These are phyloP conservation scores for Phoenicopterus ruber DNA, from an alignment of 2,113 vertebrate genomes.

Conservation along the genomic window DNA sequence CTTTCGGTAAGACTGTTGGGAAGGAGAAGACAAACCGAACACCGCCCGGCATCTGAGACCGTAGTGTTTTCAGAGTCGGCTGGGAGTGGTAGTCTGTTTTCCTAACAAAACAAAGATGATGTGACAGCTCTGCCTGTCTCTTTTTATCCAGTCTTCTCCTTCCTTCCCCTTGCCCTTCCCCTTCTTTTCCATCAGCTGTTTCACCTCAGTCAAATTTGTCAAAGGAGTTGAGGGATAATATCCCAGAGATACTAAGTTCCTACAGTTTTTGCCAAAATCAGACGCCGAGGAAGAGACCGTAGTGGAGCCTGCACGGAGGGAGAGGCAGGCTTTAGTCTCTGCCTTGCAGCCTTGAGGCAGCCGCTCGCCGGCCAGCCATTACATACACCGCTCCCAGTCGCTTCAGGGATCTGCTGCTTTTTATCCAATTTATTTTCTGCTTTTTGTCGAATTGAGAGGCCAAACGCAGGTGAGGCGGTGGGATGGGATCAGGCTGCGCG, in stretches of 20 bases:
- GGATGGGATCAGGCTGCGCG: background rate
- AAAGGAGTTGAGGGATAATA: background rate
- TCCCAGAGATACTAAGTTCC: background rate
- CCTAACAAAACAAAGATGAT: background rate
- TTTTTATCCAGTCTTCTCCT: background rate
- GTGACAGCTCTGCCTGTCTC: background rate
- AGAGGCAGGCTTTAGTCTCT: background rate
- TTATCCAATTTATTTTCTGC: background rate
- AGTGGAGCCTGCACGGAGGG: background rate
- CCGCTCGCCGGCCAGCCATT: rapidly evolving
- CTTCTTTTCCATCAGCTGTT: background rate
- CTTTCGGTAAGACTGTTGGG: background rate
- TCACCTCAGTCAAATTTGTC: background rate
- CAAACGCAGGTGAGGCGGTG: background rate
- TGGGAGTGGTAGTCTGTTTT: background rate
- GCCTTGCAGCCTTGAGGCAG: background rate
- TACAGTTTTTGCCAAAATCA: background rate
- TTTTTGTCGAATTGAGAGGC: background rate
- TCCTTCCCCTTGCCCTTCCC: background rate
- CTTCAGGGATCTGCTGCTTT: background rate
- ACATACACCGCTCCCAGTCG: background rate
- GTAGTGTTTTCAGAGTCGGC: background rate
- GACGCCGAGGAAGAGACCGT: background rate
- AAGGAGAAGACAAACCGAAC: background rate
- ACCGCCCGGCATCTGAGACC: background rate